A percentile compares a stretch with the other conserved stretches of the same genome.
Evolutionary conservation across 2,113 vertebrate genomes (phyloP).

Genomic region (Oenanthe melanoleuca): DNA sequence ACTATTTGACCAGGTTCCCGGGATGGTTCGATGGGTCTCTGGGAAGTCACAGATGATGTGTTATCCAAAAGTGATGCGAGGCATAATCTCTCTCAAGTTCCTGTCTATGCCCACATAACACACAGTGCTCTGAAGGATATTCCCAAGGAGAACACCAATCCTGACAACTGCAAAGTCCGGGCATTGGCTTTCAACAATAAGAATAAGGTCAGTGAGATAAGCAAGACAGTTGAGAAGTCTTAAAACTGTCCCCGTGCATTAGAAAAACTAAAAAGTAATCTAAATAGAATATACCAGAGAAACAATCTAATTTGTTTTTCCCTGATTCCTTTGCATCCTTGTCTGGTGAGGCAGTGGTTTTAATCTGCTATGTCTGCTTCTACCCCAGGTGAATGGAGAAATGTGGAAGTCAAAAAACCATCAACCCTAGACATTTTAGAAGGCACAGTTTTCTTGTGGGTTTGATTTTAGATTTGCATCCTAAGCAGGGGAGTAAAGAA

Average conservation of each 20-base stretch:
- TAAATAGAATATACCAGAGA: not conserved
- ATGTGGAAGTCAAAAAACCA: not conserved
- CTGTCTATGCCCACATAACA: conserved; percentile 92
- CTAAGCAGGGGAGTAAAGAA: not conserved
- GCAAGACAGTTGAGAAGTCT: not conserved
- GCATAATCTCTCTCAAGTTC: conserved; percentile 83
- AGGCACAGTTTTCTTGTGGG: not conserved
- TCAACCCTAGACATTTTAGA: not conserved
- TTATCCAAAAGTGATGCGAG: conserved; percentile 81
- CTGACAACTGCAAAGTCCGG: conserved; percentile 96
- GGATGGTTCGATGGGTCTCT: conserved; percentile 97
- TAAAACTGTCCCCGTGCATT: not conserved
- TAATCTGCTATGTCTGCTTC: not conserved
- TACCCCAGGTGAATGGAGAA: not conserved
- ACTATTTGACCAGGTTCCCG: conserved; percentile 84
- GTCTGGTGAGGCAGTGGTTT: accelerated
- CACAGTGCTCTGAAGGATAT: conserved; percentile 95
- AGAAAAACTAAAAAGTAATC: not conserved
- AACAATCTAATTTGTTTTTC: not conserved
- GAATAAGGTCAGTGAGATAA: conserved; percentile 84
- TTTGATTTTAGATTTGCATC: not conserved
- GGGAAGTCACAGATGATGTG: conserved; percentile 95
- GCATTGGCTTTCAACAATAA: conserved; percentile 95
- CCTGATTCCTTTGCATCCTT: not conserved
- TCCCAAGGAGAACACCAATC: conserved; percentile 95